Conservation (phyloP, 2,797 vertebrate genomes). For the Bovichtus diacanthus region DNA sequence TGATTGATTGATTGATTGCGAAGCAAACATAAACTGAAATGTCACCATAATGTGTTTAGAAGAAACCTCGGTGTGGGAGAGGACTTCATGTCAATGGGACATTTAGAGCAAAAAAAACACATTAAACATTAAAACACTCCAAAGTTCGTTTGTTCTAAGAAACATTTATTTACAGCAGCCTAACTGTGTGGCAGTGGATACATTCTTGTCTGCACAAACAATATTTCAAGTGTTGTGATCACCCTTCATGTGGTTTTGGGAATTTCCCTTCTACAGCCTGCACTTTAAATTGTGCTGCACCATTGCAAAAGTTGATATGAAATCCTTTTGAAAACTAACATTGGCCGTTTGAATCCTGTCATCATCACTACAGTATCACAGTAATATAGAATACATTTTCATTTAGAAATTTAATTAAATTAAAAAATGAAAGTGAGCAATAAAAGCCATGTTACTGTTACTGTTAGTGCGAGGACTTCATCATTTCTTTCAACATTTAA, state of each 20-base stretch:
- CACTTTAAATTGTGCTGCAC: neutral
- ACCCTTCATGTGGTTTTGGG: slow-evolving; percentile 12
- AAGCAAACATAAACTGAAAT: neutral
- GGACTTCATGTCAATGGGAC: neutral
- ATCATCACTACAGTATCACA: neutral
- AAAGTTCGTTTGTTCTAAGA: neutral
- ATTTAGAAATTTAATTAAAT: fast-evolving
- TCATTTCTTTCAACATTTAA: neutral
- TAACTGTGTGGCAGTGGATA: neutral
- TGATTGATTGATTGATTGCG: neutral
- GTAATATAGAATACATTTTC: neutral
- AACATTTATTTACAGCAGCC: slow-evolving; percentile 1
- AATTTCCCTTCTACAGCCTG: neutral
- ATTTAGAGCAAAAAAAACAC: slow-evolving; percentile 31
- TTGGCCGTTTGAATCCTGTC: neutral
- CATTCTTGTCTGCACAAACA: slow-evolving; percentile 14
- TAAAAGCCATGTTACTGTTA: neutral
- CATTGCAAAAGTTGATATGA: neutral
- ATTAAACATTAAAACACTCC: slow-evolving; percentile 7
- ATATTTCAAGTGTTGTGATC: neutral
- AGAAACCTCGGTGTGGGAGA: slow-evolving; percentile 8
- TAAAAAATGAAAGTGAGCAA: too few species aligned
- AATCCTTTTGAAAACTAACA: neutral
- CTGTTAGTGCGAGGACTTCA: too few species aligned
- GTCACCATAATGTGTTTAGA: slow-evolving; percentile 30